phyloP scores from a whole-genome alignment of 2,113 vertebrate species.

The Notechis scutatus region DNA sequence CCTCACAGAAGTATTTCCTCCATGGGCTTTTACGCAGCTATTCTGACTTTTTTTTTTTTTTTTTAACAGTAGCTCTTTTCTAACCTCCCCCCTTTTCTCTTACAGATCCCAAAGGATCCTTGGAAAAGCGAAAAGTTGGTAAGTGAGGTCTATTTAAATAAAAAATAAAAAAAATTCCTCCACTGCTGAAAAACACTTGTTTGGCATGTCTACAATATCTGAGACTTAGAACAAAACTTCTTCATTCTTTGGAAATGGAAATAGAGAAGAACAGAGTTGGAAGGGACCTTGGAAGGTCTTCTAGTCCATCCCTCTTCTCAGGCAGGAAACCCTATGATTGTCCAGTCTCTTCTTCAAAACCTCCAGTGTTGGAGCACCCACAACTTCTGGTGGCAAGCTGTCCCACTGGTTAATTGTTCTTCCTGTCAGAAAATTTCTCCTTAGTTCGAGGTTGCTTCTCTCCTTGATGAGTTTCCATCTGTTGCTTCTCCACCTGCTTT shows the following conservation, averaged over 20 bases:
- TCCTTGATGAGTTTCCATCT: neutral
- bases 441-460: neutral
- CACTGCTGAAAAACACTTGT: neutral
- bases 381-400: no score
- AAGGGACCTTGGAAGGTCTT: neutral
- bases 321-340: neutral
- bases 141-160: neutral
- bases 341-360: no score
- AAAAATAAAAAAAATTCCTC: neutral
- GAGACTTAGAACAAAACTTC: neutral
- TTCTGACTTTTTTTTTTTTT: neutral
- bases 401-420: no score
- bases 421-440: no score
- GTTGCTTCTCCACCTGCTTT: neutral
- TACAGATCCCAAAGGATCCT: conserved; percentile 63
- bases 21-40: neutral
- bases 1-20: neutral
- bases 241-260: neutral
- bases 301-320: neutral
- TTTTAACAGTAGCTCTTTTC: neutral
- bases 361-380: no score
- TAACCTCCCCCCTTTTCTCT: neutral
- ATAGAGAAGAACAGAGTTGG: neutral
- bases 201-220: neutral
- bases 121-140: conserved; percentile 62